Evolutionary conservation across 1,140 invertebrate species (phyloP).

Genomic region (Nasonia longicornis): DNA sequence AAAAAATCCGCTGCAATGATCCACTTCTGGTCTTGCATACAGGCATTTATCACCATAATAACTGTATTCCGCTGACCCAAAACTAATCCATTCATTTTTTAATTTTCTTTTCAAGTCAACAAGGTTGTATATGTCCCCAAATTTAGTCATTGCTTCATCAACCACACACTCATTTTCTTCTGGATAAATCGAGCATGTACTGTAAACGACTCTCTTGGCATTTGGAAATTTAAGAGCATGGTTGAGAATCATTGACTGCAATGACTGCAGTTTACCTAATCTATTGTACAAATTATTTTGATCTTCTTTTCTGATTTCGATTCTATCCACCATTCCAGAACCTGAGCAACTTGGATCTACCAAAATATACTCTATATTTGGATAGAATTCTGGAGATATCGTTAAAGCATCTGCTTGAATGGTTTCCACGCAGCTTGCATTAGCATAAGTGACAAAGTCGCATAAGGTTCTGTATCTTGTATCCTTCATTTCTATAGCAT

Average conservation of each 20-base stretch:
- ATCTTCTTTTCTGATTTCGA: conserved; percentile 25
- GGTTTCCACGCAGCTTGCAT: conserved; percentile 76
- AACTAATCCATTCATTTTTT: conserved; percentile 76
- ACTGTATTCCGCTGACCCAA: conserved; percentile 75
- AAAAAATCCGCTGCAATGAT: conserved; percentile 95
- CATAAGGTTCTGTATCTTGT: conserved; percentile 77
- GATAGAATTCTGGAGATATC: conserved; percentile 72
- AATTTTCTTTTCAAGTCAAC: conserved; percentile 73
- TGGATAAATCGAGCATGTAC: conserved; percentile 90
- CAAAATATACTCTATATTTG: conserved; percentile 88
- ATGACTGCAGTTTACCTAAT: conserved; percentile 78
- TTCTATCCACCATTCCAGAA: conserved; percentile 76
- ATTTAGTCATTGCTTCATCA: conserved; percentile 72
- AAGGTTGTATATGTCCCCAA: conserved; percentile 74
- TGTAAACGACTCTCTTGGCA: conserved; percentile 90
- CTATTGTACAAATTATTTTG: conserved; percentile 57
- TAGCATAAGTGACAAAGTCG: conserved; percentile 74
- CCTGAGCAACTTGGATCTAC: conserved; percentile 97
- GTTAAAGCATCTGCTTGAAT: conserved; percentile 80
- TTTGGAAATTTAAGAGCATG: conserved; percentile 89
- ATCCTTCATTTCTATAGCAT: conserved; percentile 83
- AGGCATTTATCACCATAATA: conserved; percentile 80
- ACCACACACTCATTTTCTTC: conserved; percentile 96
- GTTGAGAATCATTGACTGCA: conserved; percentile 88
- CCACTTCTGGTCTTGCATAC: conserved; percentile 79